Conservation (phyloP, 2,113 vertebrate species). For the Picathartes gymnocephalus region DNA sequence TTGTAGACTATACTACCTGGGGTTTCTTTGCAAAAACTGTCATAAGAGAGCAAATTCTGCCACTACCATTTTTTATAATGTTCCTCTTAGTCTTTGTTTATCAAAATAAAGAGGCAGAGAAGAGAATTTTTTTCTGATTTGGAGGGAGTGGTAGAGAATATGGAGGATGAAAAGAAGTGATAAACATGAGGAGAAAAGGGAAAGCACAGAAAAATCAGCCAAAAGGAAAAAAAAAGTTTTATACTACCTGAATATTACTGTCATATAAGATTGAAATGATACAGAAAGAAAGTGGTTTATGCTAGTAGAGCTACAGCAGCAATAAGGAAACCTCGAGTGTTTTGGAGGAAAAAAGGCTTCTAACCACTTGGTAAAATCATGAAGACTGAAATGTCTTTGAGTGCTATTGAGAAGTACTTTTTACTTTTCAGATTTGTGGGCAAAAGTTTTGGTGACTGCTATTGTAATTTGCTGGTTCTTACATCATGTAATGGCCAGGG, state of each 20-base stretch:
- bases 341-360: background rate
- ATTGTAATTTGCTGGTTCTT: background rate
- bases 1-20: background rate
- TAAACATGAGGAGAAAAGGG: background rate
- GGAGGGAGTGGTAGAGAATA: background rate
- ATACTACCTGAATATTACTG: background rate
- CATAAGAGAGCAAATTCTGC: background rate
- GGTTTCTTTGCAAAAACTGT: background rate
- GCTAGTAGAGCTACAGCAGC: background rate
- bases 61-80: background rate
- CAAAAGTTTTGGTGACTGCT: background rate
- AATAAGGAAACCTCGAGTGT: background rate
- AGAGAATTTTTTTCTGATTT: background rate
- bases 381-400: background rate
- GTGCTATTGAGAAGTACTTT: background rate
- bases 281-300: background rate
- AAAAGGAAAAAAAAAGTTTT: background rate
- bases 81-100: background rate
- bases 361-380: background rate
- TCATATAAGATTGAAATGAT: background rate
- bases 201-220: background rate
- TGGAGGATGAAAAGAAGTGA: background rate
- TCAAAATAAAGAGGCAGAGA: background rate
- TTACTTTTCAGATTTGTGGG: background rate
- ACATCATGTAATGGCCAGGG: background rate